Evolutionary conservation across 53 echinoderm and acorn worm species (phyloP), one percentile per base, ranked within the genome.

Genomic region (Mesocentrotus franciscanus): DNA sequence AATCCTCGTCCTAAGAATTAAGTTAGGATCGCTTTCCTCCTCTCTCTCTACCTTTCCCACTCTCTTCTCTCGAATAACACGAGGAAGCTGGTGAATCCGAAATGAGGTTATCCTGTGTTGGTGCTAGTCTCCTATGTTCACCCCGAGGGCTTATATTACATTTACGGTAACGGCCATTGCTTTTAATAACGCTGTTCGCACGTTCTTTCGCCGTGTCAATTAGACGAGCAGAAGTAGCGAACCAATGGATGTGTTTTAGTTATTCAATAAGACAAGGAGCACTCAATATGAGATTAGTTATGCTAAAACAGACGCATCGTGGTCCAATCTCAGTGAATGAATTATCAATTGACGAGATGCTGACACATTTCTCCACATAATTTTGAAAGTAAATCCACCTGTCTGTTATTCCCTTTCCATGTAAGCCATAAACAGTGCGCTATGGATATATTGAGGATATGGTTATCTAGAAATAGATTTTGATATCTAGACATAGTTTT

Each of bases 1-100:
- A 91, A 91, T 91, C 91, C 91, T 36, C 62, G 39, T 56, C 91
- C 91, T 91, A 91, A 61, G 91, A 91, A 66, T 91, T 91, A 91
- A 91, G 91, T 66, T 66, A 66, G 62, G 66, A 62, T 35, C 30
- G 66, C 91, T 91, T 35, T 16, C 22, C 91, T 20, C 1, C 34
- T 66, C 91, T 34, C 91, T 91, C 64, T 60, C 20, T 9, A 15
- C 9, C 36, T 56, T 8, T n/a, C n/a, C n/a, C n/a, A n/a, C n/a
- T 26, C 20, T 56, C 91, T 57, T 66, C 91, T 33, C 91, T 32
- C 34, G 16, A 35, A 33, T 34, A 91, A 33, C 7, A 90, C 13
- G 61, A 30, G 61, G 61, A 66, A n/a, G 91, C 35, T 91, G 34
- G 61, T 91, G 66, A 91, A 91, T 91, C 91, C 66, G 91, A 91